A percentile compares a stretch with the other conserved stretches of the same genome.
These are phyloP conservation scores for Phortica okadai DNA, from an alignment of 2,888 invertebrate genomes.

Conservation along the genomic window DNA sequence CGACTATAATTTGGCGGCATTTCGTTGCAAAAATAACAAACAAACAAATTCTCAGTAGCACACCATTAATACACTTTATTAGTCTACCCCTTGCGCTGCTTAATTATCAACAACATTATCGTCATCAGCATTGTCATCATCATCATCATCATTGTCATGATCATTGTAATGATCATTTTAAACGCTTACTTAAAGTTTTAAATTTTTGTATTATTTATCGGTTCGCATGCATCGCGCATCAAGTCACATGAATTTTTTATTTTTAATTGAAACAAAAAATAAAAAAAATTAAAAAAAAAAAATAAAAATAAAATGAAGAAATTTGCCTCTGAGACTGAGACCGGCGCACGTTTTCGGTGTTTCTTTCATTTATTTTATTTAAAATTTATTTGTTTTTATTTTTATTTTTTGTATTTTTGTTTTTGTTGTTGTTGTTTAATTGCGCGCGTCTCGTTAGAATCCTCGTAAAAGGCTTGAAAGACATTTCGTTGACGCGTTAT, in stretches of 20 bases:
- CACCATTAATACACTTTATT: too few relatives aligned
- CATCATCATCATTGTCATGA: background rate
- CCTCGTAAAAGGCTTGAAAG: background rate
- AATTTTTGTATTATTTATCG: conserved; percentile 10
- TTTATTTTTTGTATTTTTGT: too few relatives aligned
- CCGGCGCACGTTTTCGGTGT: background rate
- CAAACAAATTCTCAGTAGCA: too few relatives aligned
- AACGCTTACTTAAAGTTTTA: background rate
- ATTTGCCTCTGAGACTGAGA: background rate
- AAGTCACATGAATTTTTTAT: conserved; percentile 26
- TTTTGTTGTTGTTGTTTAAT: too few relatives aligned
- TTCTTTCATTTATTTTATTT: conserved; percentile 3
- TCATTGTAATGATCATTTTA: background rate
- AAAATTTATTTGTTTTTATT: too few relatives aligned
- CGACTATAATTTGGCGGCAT: too few relatives aligned
- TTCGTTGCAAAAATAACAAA: too few relatives aligned
- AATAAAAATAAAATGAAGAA: background rate
- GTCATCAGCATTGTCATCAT: background rate
- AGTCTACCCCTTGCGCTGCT: too few relatives aligned
- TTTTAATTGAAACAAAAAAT: conserved; percentile 12
- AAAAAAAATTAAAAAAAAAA: background rate
- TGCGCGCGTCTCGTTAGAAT: background rate
- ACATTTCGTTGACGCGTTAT: background rate
- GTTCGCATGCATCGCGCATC: conserved; percentile 24
- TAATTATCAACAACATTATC: background rate